A percentile compares a stretch with the other conserved stretches of the same genome.
Evolutionary conservation across 2,113 vertebrate genomes (phyloP).

Genomic region (Turdus rufiventris): DNA sequence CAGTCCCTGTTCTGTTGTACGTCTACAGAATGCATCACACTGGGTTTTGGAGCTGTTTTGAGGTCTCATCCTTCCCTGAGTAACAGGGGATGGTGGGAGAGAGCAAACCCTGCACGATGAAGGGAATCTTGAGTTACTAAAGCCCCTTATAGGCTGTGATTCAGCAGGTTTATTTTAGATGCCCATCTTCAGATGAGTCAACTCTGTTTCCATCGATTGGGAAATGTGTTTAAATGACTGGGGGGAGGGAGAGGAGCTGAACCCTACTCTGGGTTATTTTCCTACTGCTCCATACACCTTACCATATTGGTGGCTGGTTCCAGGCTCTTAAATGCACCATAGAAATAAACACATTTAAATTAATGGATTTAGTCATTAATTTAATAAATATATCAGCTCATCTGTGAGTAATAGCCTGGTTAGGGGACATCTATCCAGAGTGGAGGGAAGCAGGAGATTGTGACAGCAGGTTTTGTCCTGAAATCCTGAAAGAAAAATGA

Average conservation of each 20-base stretch:
- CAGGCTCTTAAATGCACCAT: neutral
- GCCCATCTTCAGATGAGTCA: neutral
- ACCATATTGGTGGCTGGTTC: neutral
- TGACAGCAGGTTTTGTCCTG: neutral
- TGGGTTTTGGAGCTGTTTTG: neutral
- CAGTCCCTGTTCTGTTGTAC: neutral
- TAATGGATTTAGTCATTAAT: neutral
- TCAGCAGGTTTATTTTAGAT: neutral
- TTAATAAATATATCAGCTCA: neutral
- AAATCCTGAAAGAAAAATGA: neutral
- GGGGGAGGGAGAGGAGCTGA: neutral
- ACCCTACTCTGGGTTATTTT: neutral
- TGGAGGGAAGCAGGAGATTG: neutral
- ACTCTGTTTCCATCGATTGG: neutral
- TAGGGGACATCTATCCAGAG: neutral
- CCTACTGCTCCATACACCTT: neutral
- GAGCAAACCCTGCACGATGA: neutral
- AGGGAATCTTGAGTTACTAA: neutral
- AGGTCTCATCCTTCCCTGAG: neutral
- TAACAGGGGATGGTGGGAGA: neutral
- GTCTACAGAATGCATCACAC: rapidly evolving
- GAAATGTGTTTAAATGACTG: neutral
- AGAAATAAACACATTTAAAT: neutral
- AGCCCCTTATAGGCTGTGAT: neutral
- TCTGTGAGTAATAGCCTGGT: neutral